These are phyloP conservation scores for Biston stratarius DNA, from an alignment of 2,888 invertebrate species.

Conservation along the genomic window DNA sequence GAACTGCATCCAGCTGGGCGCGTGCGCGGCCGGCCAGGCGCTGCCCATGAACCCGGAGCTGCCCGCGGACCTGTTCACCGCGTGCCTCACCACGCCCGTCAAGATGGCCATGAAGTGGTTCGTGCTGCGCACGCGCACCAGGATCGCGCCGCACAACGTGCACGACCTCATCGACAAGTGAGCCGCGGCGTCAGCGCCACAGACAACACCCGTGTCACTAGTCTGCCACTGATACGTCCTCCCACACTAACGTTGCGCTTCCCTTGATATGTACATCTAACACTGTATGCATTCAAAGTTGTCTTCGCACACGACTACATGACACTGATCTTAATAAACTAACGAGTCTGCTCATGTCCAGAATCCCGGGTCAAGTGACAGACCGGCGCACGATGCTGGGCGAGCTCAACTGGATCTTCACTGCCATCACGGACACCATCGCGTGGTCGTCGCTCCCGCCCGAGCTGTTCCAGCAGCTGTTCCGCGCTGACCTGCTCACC, in stretches of 20 bases:
- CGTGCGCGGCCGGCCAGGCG: slow-evolving; percentile 96
- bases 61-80: slow-evolving; percentile 98
- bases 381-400: slow-evolving; percentile 99
- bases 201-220: no score
- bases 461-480: slow-evolving; percentile 98
- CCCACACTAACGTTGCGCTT: no score
- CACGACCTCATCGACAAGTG: slow-evolving; percentile 96
- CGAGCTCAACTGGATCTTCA: slow-evolving; percentile 99
- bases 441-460: slow-evolving; percentile 99
- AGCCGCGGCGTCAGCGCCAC: no score
- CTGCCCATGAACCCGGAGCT: slow-evolving; percentile 99
- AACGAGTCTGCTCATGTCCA: slow-evolving; percentile 57
- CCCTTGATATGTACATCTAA: no score
- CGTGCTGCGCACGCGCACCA: slow-evolving; percentile 92
- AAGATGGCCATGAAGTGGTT: slow-evolving; percentile 98
- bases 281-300: no score
- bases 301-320: no score
- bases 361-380: slow-evolving; percentile 97
- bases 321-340: no score
- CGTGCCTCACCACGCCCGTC: slow-evolving; percentile 99
- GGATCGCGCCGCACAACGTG: slow-evolving; percentile 93
- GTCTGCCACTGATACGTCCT: no score
- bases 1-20: slow-evolving; percentile 98
- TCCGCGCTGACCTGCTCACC: slow-evolving; percentile 98
- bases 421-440: slow-evolving; percentile 99